Evolutionary conservation across 35 echinoderm and acorn worm species (phyloP).

Genomic region (Heliocidaris erythrogramma): DNA sequence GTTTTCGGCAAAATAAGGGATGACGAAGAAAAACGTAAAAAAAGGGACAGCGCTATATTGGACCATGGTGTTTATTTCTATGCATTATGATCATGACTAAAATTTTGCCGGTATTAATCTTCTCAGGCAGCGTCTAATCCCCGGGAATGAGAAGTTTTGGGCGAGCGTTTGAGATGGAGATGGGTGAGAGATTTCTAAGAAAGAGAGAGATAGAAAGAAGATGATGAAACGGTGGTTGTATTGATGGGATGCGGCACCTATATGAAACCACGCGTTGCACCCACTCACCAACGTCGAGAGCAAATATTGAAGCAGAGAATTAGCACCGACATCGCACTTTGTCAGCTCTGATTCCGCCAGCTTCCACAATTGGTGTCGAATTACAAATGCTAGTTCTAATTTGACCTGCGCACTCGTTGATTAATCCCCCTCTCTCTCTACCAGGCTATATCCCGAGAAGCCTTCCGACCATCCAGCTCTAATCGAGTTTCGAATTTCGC

Average conservation of each 20-base stretch:
- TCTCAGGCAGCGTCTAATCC: slow-evolving; percentile 43
- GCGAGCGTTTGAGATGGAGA: background rate
- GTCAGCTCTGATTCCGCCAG: slow-evolving; percentile 48
- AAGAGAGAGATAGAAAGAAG: background rate
- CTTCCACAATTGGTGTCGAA: slow-evolving; percentile 45
- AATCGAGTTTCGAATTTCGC: slow-evolving; percentile 55
- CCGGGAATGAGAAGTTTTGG: slow-evolving; percentile 33
- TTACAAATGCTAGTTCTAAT: slow-evolving; percentile 57
- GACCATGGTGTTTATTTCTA: slow-evolving; percentile 49
- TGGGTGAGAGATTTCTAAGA: background rate
- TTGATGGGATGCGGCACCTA: background rate
- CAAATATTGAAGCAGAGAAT: slow-evolving; percentile 52
- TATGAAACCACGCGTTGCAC: slow-evolving; percentile 41
- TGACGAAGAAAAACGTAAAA: slow-evolving; percentile 1
- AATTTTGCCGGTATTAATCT: slow-evolving; percentile 49
- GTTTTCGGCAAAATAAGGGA: slow-evolving; percentile 32
- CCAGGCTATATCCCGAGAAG: slow-evolving; percentile 24
- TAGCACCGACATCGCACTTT: slow-evolving; percentile 52
- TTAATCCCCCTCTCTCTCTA: slow-evolving; percentile 47
- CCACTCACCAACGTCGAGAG: slow-evolving; percentile 41
- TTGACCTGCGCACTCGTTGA: slow-evolving; percentile 45
- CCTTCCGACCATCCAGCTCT: background rate
- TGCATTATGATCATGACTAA: slow-evolving; percentile 40
- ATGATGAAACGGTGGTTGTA: slow-evolving; percentile 44
- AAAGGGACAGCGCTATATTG: slow-evolving; percentile 44